Evolutionary conservation across 2,888 invertebrate genomes (phyloP), one percentile per base, ranked within the genome.

Genomic region (Toxonevra muliebris): DNA sequence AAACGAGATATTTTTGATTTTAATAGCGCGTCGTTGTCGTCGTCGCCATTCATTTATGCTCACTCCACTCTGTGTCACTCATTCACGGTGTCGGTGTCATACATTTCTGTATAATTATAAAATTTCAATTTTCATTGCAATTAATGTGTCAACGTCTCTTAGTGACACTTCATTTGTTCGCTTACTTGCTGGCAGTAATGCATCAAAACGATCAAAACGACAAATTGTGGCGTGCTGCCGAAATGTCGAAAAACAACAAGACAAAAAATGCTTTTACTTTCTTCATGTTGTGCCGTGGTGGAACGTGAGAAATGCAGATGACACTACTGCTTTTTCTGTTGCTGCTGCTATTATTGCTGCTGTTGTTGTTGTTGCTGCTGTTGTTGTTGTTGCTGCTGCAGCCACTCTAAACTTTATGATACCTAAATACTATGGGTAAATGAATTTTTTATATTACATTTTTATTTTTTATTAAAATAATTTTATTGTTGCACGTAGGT

Each of bases 121-220:
- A 15, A n/a, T 48, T 48, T 48, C 15, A 48, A 48, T 48, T 48
- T 54, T 54, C 58, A 30, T 19, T 40, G 61, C 50, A 61, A 61
- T 61, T 61, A 61, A 61, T 50, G 61, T 61, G 61, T 61, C 61
- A 61, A 20, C 48, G n/a, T 15, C 61, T 13, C 17, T 61, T 61
- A 50, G 61, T 61, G 48, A 20, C 50, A 50, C 48, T 50, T 61
- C 61, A 61, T 61, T 61, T 61, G 52, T 13, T 40, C 17, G n/a
- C 50, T 48, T 15, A 48, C n/a, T 48, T 15, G 50, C 13, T 48
- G 50, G 2, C 15, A 15, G 50, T 7, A 2, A 48, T 13, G 13
- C 50, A 48, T 48, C 50, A 48, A 2, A n/a, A n/a, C 50, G 50
- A 48, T 48, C 50, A 48, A 2, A n/a, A n/a, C 50, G 50, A 19